A percentile compares a stretch with the other conserved stretches of the same genome.
These are phyloP conservation scores for Pristionchus fissidentatus DNA, from an alignment of 2,888 invertebrate genomes.

Conservation along the genomic window DNA sequence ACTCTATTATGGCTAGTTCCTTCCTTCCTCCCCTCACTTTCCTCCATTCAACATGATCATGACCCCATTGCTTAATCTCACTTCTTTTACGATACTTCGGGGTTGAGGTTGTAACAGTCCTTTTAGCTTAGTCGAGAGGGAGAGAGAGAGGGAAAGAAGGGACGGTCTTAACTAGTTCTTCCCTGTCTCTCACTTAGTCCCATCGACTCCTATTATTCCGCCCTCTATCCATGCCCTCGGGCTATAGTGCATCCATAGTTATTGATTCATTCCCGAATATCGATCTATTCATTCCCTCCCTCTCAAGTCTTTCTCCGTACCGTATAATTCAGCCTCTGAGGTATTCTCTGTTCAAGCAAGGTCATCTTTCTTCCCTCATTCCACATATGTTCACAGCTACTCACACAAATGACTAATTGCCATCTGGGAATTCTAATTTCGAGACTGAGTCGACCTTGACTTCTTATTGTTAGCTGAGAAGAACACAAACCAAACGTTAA, in stretches of 20 bases:
- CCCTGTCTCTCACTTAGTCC: background rate
- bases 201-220: background rate
- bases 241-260: conserved; percentile 18
- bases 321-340: conserved; percentile 26
- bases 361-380: background rate
- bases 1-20: conserved; percentile 17
- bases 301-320: background rate
- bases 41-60: conserved; percentile 21
- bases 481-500: too few relatives aligned
- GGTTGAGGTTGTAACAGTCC: conserved; percentile 28
- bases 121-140: background rate
- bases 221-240: background rate
- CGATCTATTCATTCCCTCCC: background rate
- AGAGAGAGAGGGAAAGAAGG: background rate
- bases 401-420: background rate
- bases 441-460: too few relatives aligned
- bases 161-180: conserved; percentile 30
- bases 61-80: conserved; percentile 36
- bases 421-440: conserved; percentile 20
- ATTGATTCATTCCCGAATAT: conserved; percentile 1
- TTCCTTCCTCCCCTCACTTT: background rate
- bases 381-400: background rate
- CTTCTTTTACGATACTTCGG: conserved; percentile 14
- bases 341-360: background rate
- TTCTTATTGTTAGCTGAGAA: background rate